Conservation (phyloP, 2,797 vertebrate species). For the Sebastes melanostomus region DNA sequence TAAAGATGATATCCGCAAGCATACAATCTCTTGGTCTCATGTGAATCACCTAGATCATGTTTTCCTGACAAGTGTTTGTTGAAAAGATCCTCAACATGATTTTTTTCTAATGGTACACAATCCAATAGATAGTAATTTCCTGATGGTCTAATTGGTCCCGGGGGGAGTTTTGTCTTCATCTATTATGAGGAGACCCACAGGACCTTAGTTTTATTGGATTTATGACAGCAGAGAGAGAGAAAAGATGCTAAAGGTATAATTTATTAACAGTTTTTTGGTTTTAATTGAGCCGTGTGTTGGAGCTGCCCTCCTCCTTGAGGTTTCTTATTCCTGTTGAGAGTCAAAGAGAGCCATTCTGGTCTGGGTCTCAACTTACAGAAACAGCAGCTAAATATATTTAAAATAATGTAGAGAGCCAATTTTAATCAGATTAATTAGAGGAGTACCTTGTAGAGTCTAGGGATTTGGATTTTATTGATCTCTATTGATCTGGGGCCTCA, state of each 20-base stretch:
- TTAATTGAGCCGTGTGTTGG: conserved; percentile 56
- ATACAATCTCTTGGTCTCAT: background rate
- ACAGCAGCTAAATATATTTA: conserved; percentile 7
- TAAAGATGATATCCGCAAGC: conserved; percentile 15
- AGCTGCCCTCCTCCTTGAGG: conserved; percentile 35
- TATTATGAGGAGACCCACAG: conserved; percentile 69
- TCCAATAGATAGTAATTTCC: conserved; percentile 74
- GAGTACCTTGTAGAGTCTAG: background rate
- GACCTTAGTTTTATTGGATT: conserved; percentile 76
- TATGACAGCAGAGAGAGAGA: conserved; percentile 77
- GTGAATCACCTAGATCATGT: conserved; percentile 19
- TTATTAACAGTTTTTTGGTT: conserved; percentile 68
- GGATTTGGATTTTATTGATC: background rate
- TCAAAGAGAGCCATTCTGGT: background rate
- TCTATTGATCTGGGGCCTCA: background rate
- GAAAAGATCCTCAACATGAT: conserved; percentile 45
- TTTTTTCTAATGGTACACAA: conserved; percentile 62
- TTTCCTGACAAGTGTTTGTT: conserved; percentile 47
- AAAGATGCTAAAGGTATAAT: conserved; percentile 74
- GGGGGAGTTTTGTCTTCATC: conserved; percentile 71
- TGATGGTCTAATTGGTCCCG: conserved; percentile 77
- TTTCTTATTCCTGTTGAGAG: conserved; percentile 35
- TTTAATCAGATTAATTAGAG: conserved; percentile 2
- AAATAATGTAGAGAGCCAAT: conserved; percentile 16
- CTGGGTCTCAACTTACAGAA: background rate